Evolutionary conservation across 2,113 vertebrate genomes (phyloP), one percentile per base, ranked within the genome.

Genomic region (Alethe diademata): DNA sequence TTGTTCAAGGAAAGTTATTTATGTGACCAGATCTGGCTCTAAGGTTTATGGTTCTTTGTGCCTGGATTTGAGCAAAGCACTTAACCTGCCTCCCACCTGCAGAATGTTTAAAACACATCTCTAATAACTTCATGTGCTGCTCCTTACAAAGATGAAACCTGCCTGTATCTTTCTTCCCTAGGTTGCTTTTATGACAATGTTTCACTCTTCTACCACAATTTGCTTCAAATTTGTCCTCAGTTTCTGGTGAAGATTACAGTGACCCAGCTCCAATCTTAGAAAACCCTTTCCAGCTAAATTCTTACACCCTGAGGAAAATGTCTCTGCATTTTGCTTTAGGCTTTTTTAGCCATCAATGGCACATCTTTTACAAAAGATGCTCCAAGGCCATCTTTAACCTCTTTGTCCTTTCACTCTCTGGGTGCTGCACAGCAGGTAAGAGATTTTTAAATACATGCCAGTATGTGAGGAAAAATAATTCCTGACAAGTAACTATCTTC

Each of bases 371-470:
- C 23, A 92, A 79, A 89, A 95, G 89, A 35, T 88, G 73, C 81
- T 96, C 62, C 80, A 90, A 95, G 87, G 80, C 91, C 73, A 66
- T 93, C 87, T 91, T 95, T 93, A 92, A 93, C 93, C 69, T 86
- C 61, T 84, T 79, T 93, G 57, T 95, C 88, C 78, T 93, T 90
- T 86, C 54, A 56, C 58, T 95, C 75, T 88, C 47, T 47, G 75
- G 58, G 58, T 95, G 75, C 73, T 91, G 66, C 72, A 78, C 72
- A 75, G 80, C 61, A 87, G 65, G 61, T 40, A 36, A 85, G 20
- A 24, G 36, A 50, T 42, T 95, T 78, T 90, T 87, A 92, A 96
- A 75, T 85, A 43, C 53, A 16, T 51, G 43, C 22, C 43, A 71
- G 12, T n/a, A 40, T 28, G 43, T 67, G 60, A 51, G 53, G 42